A percentile compares a stretch with the other conserved stretches of the same genome.
These are phyloP conservation scores for Xylocopa sonorina DNA, from an alignment of 1,140 invertebrate genomes.

Conservation along the genomic window DNA sequence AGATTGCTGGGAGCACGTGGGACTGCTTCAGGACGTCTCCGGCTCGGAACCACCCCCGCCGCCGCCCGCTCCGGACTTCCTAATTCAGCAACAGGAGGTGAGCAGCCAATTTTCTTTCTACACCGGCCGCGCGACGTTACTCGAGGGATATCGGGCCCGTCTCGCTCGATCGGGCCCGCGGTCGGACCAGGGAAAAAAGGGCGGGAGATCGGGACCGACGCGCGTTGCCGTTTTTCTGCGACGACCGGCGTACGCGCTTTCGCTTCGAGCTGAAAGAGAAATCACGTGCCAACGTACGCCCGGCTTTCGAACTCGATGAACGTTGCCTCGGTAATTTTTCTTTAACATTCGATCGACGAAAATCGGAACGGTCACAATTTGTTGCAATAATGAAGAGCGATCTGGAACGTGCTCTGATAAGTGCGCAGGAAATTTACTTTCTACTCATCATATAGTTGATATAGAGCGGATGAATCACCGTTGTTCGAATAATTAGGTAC, in stretches of 20 bases:
- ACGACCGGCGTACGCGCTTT: background rate
- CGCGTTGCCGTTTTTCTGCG: constrained; percentile 2
- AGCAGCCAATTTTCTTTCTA: constrained; percentile 46
- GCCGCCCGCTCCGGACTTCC: constrained; percentile 70
- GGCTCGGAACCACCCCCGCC: constrained; percentile 70
- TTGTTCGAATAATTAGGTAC: too few species aligned
- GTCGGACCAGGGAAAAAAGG: constrained; percentile 15
- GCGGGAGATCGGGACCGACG: constrained; percentile 16
- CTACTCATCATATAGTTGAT: too few species aligned
- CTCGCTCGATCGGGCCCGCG: background rate
- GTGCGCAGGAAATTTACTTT: too few species aligned
- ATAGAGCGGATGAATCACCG: too few species aligned
- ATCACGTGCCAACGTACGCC: background rate
- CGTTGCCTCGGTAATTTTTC: too few species aligned
- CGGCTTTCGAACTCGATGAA: too few species aligned
- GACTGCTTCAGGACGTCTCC: constrained; percentile 78
- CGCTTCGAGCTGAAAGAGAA: background rate
- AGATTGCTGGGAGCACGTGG: constrained; percentile 82
- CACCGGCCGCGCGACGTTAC: background rate
- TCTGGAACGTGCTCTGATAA: too few species aligned
- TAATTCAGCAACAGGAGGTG: constrained; percentile 79
- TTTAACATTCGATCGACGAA: too few species aligned
- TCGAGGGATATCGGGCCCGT: too few species aligned
- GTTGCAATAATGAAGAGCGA: too few species aligned
- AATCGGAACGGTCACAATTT: too few species aligned